Conservation (phyloP, 2,797 vertebrate genomes). For the Tiaroga cobitis region DNA sequence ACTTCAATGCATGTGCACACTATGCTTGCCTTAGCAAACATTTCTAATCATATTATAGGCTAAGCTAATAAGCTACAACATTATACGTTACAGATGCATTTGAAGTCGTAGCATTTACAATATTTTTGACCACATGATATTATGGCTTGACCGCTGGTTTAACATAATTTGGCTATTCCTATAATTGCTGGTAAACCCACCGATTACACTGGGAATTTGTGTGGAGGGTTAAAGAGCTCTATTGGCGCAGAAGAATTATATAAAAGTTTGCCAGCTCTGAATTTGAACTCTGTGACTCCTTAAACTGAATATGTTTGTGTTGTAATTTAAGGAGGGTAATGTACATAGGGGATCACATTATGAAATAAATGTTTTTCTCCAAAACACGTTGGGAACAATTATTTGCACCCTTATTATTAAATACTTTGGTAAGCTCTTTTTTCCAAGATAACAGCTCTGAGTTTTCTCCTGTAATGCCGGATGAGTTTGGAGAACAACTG, state of each 20-base stretch:
- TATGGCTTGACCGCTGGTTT: conserved; percentile 16
- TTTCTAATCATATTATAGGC: not conserved
- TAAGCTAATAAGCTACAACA: not conserved
- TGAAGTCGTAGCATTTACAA: not conserved
- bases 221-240: conserved; percentile 1
- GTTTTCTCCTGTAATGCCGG: no score
- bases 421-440: no score
- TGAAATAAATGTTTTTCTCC: no score
- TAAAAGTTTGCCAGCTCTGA: not conserved
- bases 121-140: not conserved
- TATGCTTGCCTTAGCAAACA: not conserved
- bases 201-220: not conserved
- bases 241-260: not conserved
- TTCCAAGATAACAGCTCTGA: no score
- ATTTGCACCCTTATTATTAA: no score
- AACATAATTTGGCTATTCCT: not conserved
- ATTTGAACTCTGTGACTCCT: conserved; percentile 8
- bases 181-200: conserved; percentile 12
- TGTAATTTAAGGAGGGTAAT: not conserved
- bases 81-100: not conserved
- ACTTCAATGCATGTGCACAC: not conserved
- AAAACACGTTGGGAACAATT: no score
- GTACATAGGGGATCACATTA: no score
- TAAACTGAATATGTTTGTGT: not conserved
- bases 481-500: no score